Base-by-base conservation (phyloP, 2,888 invertebrate genomes). In the Athalia circularis region DNA sequence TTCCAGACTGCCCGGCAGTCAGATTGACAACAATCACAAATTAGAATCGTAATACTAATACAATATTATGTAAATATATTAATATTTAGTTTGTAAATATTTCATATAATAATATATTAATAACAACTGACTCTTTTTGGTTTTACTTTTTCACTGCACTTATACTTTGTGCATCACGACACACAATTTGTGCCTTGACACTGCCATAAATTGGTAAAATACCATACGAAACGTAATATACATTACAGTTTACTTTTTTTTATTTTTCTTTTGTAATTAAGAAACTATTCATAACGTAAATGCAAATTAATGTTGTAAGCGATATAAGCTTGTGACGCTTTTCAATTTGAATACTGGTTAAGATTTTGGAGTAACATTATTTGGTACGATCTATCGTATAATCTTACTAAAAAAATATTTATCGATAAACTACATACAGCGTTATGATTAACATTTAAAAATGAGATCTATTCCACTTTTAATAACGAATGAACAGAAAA, bases 181-280 rank as follows among this genome's bases (percentile, higher is more conserved):
- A 83, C 85, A 82, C 81, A 81, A 65, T 80, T 84, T 83, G 84
- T 84, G 82, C 83, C 83, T 79, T 79, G 67, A 76, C 76, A 85
- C 82, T 81, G 82, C 81, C 78, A 81, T 84, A 83, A 82, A 82
- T 90, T 92, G 92, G 92, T 92, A 92, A 92, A 92, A 91, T 92
- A 92, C 92, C 92, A 92, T 92, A 92, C 92, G 90, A 90, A 92
- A 92, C 91, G 92, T 92, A 92, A 92, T 92, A 86, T 89, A 91
- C 89, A 92, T 92, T 92, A 92, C 92, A 91, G 89, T 91, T 91
- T 91, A 91, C 90, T 88, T 86, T 87, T 80, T 77, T 67, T 50
- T 43, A 76, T 77, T 29, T 29, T 76, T 74, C 80, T 78, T 79
- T 81, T 82, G 80, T 62, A 79, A 81, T 80, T 80, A 67, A 64